phyloP scores from a whole-genome alignment of 53 echinoderm and acorn worm genomes.

The Stichopus horrens region DNA sequence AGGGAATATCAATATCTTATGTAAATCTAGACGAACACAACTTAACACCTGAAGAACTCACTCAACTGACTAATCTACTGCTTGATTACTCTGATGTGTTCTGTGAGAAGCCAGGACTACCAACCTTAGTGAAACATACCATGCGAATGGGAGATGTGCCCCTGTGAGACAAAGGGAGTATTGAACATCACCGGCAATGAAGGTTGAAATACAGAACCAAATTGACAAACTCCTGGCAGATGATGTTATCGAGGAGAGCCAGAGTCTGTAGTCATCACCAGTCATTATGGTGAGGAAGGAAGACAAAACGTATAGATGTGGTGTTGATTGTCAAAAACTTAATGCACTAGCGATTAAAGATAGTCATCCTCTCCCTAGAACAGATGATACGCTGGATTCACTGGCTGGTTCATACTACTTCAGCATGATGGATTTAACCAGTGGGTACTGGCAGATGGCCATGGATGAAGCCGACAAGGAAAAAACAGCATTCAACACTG shows the following conservation, averaged over 20 bases:
- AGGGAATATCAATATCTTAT: too few relatives aligned
- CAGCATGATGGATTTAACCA: conserved; percentile 46
- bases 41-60: too few relatives aligned
- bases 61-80: not conserved
- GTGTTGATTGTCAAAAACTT: conserved; percentile 38
- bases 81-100: not conserved
- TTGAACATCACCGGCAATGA: conserved; percentile 49
- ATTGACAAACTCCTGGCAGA: conserved; percentile 32
- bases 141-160: conserved; percentile 43
- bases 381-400: conserved; percentile 49
- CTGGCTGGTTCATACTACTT: conserved; percentile 39
- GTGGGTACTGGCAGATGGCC: conserved; percentile 57
- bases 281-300: conserved; percentile 58
- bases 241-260: conserved; percentile 46
- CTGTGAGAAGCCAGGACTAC: conserved; percentile 38
- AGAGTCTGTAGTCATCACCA: conserved; percentile 31
- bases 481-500: conserved; percentile 60
- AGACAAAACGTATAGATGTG: conserved; percentile 48
- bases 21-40: too few relatives aligned
- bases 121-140: conserved; percentile 47
- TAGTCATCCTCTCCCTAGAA: conserved; percentile 46
- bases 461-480: conserved; percentile 36
- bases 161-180: conserved; percentile 66
- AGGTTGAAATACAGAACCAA: conserved; percentile 42
- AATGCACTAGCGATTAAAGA: conserved; percentile 44